Evolutionary conservation across 2,113 vertebrate genomes (phyloP).

Genomic region (Bothrops jararaca): DNA sequence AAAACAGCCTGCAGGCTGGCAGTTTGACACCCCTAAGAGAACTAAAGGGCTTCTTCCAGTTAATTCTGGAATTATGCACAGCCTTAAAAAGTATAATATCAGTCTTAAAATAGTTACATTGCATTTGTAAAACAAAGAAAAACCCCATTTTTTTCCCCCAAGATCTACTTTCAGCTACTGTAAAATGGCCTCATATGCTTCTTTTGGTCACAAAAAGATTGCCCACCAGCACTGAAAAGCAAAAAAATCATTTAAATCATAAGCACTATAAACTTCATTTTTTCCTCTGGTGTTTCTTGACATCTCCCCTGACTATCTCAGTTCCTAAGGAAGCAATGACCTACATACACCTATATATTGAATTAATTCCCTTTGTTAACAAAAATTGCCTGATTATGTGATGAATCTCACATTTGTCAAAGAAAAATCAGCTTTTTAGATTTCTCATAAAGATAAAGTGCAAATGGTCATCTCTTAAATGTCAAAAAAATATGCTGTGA

Average conservation of each 20-base stretch:
- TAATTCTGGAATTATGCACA: not conserved
- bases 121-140: not conserved
- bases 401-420: not conserved
- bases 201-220: not conserved
- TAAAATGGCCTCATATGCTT: not conserved
- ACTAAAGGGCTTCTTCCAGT: not conserved
- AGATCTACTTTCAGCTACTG: not conserved
- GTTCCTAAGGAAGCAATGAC: not conserved
- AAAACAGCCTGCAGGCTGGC: too few relatives aligned
- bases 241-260: not conserved
- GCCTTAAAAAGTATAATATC: not conserved
- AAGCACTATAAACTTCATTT: not conserved
- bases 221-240: not conserved
- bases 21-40: not conserved
- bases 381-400: not conserved
- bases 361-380: not conserved
- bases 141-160: not conserved
- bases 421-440: not conserved
- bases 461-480: not conserved
- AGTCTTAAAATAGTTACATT: not conserved
- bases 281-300: not conserved
- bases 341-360: not conserved
- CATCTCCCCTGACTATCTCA: not conserved
- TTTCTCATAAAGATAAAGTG: not conserved
- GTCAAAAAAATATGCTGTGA: not conserved